phyloP scores from a whole-genome alignment of 2,888 invertebrate genomes.

The Macaria liturata region DNA sequence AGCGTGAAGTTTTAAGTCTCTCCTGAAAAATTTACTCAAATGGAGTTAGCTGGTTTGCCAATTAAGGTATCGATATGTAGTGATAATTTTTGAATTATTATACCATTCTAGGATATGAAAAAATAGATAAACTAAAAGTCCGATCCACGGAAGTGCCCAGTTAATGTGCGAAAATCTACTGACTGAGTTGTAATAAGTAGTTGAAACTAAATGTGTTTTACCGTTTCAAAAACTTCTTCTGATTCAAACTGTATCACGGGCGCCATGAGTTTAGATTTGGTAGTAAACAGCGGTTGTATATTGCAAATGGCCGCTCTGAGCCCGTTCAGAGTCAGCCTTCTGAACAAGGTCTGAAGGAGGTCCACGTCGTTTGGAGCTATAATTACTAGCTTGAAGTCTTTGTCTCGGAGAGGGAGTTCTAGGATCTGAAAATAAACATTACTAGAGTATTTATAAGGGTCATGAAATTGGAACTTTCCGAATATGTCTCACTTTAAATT shows the following conservation, averaged over 20 bases:
- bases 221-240: slow-evolving; percentile 17
- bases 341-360: slow-evolving; percentile 27
- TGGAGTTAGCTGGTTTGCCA: no score
- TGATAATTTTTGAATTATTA: no score
- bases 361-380: slow-evolving; percentile 42
- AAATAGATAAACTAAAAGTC: background rate
- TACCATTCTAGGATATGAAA: no score
- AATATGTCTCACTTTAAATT: no score
- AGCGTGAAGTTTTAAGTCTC: no score
- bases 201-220: background rate
- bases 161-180: no score
- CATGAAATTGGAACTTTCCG: background rate
- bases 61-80: no score
- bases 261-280: slow-evolving; percentile 12
- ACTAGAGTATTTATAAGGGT: background rate
- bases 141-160: no score
- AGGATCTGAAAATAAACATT: slow-evolving; percentile 36
- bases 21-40: no score
- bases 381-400: slow-evolving; percentile 39
- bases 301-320: slow-evolving; percentile 28
- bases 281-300: slow-evolving; percentile 33
- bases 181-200: no score
- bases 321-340: slow-evolving; percentile 26
- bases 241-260: slow-evolving; percentile 25
- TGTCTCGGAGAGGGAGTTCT: slow-evolving; percentile 38